Evolutionary conservation across 2,888 invertebrate species (phyloP).

Genomic region (Pandemis heparana): DNA sequence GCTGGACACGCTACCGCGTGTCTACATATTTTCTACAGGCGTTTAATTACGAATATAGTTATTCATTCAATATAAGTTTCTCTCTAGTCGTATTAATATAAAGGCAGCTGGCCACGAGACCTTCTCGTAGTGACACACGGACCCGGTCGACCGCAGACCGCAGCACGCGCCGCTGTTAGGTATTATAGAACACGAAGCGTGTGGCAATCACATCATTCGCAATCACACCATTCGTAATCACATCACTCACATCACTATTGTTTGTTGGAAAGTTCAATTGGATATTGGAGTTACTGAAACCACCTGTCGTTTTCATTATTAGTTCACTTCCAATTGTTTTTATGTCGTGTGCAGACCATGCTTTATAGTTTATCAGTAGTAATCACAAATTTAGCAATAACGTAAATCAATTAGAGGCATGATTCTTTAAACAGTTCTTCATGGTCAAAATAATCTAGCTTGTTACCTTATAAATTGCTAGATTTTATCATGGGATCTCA

Average conservation of each 20-base stretch:
- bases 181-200: slow-evolving; percentile 23
- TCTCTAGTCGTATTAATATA: neutral
- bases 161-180: slow-evolving; percentile 68
- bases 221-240: slow-evolving; percentile 1
- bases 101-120: slow-evolving; percentile 15
- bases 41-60: neutral
- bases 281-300: neutral
- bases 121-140: slow-evolving; percentile 30
- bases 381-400: slow-evolving; percentile 9
- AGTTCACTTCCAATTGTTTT: neutral
- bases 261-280: neutral
- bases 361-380: neutral
- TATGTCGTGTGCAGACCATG: neutral
- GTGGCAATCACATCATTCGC: slow-evolving; percentile 18
- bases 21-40: neutral
- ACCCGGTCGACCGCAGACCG: slow-evolving; percentile 65
- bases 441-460: neutral
- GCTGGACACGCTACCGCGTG: too few relatives aligned
- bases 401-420: neutral
- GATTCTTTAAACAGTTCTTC: neutral
- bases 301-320: neutral
- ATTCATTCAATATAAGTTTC: too few relatives aligned
- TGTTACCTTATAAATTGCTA: slow-evolving; percentile 1
- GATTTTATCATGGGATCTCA: slow-evolving; percentile 14
- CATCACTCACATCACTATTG: neutral